phyloP scores from a whole-genome alignment of 2,888 invertebrate genomes.

The Micoletzkya japonica region DNA sequence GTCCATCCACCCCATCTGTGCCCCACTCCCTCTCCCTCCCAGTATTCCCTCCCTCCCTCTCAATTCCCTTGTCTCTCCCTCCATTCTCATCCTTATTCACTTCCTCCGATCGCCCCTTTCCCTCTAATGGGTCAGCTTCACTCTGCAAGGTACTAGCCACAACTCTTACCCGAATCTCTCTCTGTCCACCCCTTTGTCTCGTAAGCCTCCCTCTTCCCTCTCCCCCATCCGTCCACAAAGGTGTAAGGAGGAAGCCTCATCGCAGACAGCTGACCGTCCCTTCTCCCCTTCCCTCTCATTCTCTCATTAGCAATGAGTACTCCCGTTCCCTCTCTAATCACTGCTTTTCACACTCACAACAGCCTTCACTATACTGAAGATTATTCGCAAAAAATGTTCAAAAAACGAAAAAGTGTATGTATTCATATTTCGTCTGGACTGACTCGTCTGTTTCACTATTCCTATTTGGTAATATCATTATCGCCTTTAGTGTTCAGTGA shows the following conservation, averaged over 20 bases:
- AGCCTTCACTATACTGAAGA: background rate
- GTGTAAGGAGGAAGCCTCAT: too few relatives aligned
- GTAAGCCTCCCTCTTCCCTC: background rate
- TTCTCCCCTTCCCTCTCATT: too few relatives aligned
- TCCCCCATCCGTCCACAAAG: background rate
- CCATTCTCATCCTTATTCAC: background rate
- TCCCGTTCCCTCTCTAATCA: too few relatives aligned
- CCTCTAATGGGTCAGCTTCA: background rate
- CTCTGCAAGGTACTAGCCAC: background rate
- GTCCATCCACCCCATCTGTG: background rate
- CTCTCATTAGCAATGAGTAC: too few relatives aligned
- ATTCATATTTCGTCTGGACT: too few relatives aligned
- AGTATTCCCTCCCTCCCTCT: background rate
- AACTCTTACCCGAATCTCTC: background rate
- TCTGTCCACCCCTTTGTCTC: background rate
- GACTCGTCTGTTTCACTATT: too few relatives aligned
- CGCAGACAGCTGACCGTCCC: too few relatives aligned
- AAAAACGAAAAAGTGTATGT: too few relatives aligned
- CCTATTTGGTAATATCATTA: too few relatives aligned
- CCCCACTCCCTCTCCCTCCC: constrained; percentile 17
- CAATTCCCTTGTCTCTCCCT: background rate
- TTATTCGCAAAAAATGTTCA: too few relatives aligned
- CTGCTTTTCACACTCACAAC: background rate
- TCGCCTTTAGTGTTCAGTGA: too few relatives aligned
- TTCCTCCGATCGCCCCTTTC: constrained; percentile 1